Conservation (phyloP, 2,888 invertebrate species). For the Platycnemis pennipes region DNA sequence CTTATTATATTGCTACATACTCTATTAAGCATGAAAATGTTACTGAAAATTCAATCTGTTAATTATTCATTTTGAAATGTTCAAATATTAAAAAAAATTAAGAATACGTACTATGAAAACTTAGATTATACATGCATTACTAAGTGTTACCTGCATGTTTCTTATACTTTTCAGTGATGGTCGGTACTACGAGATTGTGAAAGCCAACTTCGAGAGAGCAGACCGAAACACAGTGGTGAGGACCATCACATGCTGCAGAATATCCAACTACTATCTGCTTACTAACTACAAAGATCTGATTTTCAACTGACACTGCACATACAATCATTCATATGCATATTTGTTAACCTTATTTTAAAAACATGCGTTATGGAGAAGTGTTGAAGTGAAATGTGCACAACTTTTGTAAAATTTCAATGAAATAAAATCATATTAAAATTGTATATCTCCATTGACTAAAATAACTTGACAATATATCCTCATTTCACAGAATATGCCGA, state of each 20-base stretch:
- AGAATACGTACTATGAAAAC: too few relatives aligned
- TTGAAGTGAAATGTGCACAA: neutral
- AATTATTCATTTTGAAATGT: too few relatives aligned
- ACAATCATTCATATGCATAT: neutral
- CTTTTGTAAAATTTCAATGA: neutral
- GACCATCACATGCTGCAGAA: slow-evolving; percentile 97
- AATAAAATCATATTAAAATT: neutral
- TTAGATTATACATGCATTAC: too few relatives aligned
- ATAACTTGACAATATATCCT: too few relatives aligned
- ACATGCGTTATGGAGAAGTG: neutral
- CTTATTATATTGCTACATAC: too few relatives aligned
- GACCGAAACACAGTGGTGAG: slow-evolving; percentile 98
- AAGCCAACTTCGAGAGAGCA: slow-evolving; percentile 99
- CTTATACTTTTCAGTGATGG: slow-evolving; percentile 89
- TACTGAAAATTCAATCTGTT: too few relatives aligned
- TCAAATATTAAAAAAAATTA: too few relatives aligned
- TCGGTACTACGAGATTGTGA: slow-evolving; percentile 99
- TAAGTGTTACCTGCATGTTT: too few relatives aligned
- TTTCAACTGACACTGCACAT: slow-evolving; percentile 87
- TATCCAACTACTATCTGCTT: slow-evolving; percentile 95
- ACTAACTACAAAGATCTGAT: slow-evolving; percentile 96
- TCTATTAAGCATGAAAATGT: too few relatives aligned
- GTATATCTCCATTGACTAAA: neutral
- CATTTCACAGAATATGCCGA: too few relatives aligned
- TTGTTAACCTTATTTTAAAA: neutral